Evolutionary conservation across 2,888 invertebrate species (phyloP).

Genomic region (Melinaea marsaeus): DNA sequence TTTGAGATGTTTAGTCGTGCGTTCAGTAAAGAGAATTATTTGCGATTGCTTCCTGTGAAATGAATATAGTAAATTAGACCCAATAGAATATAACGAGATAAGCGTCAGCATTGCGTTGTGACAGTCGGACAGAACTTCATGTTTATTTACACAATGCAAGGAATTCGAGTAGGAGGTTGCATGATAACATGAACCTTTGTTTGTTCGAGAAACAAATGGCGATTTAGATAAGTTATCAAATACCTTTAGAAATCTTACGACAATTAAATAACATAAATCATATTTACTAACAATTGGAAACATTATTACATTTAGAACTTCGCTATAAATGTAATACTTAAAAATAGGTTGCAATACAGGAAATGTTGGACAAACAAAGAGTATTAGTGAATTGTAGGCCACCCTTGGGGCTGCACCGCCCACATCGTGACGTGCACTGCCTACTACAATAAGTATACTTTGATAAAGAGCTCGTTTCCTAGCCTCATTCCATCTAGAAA

Average conservation of each 20-base stretch:
- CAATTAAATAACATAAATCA: neutral
- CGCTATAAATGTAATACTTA: constrained; percentile 28
- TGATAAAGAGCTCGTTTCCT: constrained; percentile 23
- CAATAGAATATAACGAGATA: constrained; percentile 21
- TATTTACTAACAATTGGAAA: constrained; percentile 5
- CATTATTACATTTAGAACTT: constrained; percentile 17
- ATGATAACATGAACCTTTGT: neutral
- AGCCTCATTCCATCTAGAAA: constrained; percentile 8
- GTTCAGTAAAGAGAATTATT: constrained; percentile 20
- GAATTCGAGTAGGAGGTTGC: constrained; percentile 18
- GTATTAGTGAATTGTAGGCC: constrained; percentile 64
- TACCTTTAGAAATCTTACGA: neutral
- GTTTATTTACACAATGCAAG: constrained; percentile 26
- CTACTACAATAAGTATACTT: constrained; percentile 30
- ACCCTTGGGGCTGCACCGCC: constrained; percentile 65
- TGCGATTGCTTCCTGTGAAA: constrained; percentile 23
- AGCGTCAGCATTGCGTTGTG: constrained; percentile 25
- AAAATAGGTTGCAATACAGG: constrained; percentile 49
- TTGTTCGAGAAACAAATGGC: constrained; percentile 1
- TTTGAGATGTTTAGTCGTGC: constrained; percentile 23
- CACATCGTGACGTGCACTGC: constrained; percentile 43
- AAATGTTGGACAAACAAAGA: constrained; percentile 66
- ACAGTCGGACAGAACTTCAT: constrained; percentile 23
- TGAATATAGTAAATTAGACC: constrained; percentile 24
- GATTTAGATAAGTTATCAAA: neutral